phyloP scores from a whole-genome alignment of 2,797 vertebrate genomes.

The Pteronotus mesoamericanus region DNA sequence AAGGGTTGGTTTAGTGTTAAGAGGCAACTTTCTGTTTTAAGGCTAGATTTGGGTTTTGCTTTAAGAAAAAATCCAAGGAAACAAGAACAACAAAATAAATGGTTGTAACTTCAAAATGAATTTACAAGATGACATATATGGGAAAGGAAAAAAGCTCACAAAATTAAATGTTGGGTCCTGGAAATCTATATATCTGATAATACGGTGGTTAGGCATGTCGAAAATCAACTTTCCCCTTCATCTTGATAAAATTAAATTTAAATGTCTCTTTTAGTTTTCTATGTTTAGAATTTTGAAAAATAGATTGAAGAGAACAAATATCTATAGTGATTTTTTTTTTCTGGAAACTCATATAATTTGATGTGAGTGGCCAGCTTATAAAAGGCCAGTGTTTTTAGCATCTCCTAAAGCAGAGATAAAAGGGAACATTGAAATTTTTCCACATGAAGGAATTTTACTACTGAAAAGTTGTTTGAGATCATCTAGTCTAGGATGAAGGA shows the following conservation, averaged over 20 bases:
- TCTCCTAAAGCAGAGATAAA: neutral
- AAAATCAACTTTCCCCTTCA: conserved; percentile 69
- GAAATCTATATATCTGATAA: conserved; percentile 73
- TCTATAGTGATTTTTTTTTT: neutral
- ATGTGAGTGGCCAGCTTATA: neutral
- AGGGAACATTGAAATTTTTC: neutral
- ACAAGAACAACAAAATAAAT: conserved; percentile 60
- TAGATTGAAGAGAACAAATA: conserved; percentile 54
- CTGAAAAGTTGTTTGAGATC: neutral
- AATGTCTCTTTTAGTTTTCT: conserved; percentile 64
- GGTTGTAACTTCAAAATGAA: conserved; percentile 78
- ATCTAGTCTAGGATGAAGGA: neutral
- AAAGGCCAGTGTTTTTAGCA: neutral
- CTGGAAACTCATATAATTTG: conserved; percentile 33
- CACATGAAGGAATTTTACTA: conserved; percentile 20
- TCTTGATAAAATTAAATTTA: conserved; percentile 75
- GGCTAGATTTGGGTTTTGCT: conserved; percentile 66
- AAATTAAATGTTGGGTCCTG: conserved; percentile 75
- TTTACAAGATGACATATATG: conserved; percentile 75
- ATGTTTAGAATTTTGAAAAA: conserved; percentile 57
- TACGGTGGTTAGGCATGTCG: conserved; percentile 66
- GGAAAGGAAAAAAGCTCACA: conserved; percentile 62
- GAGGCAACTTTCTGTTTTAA: conserved; percentile 35
- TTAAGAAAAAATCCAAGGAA: conserved; percentile 79
- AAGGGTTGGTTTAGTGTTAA: neutral